A percentile compares a stretch with the other conserved stretches of the same genome.
phyloP scores from a whole-genome alignment of 2,797 vertebrate genomes.

The Platyrinchus mystaceus region DNA sequence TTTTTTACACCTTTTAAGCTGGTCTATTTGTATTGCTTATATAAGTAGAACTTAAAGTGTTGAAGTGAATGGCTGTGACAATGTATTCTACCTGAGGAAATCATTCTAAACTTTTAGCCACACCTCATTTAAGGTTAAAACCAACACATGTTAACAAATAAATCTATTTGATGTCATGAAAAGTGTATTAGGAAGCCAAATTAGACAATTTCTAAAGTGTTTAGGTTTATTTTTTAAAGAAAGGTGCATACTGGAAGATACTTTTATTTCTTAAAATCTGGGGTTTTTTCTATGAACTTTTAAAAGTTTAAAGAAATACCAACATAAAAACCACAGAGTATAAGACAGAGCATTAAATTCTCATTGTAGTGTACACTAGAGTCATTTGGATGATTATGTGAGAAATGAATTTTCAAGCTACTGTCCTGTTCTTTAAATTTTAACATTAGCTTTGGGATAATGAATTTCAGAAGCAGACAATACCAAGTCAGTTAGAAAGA shows the following conservation, averaged over 20 bases:
- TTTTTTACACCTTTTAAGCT: not conserved
- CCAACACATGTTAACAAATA: not conserved
- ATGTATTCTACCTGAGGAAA: not conserved
- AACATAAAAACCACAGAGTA: not conserved
- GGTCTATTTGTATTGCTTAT: not conserved
- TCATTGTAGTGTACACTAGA: not conserved
- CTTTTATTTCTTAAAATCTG: not conserved
- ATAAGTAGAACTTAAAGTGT: not conserved
- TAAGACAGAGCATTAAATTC: not conserved
- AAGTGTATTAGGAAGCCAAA: not conserved
- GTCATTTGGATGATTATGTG: not conserved
- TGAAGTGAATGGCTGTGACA: not conserved
- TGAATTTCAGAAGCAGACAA: conserved; percentile 16
- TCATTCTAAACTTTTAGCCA: not conserved
- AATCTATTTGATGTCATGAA: not conserved
- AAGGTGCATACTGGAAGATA: not conserved
- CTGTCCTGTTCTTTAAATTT: conserved; percentile 27
- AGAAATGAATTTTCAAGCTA: conserved; percentile 32
- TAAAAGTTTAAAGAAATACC: not conserved
- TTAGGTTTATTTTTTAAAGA: not conserved
- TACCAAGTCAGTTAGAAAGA: conserved; percentile 8
- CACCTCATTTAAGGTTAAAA: not conserved
- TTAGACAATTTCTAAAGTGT: not conserved
- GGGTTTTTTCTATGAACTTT: not conserved
- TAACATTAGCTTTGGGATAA: not conserved